Base-by-base conservation (phyloP, 2,797 vertebrate genomes). In the Arrhamphus sclerolepis region DNA sequence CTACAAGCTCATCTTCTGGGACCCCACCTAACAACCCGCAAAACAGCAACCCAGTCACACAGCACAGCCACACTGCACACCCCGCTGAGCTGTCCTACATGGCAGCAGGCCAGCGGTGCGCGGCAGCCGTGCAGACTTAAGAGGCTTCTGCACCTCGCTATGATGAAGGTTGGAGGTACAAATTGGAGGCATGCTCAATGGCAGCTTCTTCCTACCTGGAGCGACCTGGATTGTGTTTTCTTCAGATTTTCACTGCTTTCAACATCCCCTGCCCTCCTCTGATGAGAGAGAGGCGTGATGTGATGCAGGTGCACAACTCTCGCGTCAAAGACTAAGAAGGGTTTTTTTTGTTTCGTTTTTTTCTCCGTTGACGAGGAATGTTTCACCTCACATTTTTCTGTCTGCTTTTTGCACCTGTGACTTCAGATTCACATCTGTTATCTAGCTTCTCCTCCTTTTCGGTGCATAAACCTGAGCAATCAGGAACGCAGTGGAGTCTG, bases 181-280 rank as follows among this genome's bases (percentile, higher is more conserved):
- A 82, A 81, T 66, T 78, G 60, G 43, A 63, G 62, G 65, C 72
- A 74, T 67, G 66, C 64, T 65, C 63, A 47, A 46, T 60, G 62
- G 62, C 42, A 2, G 65, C 69, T 66, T 68, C 62, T 71, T 87
- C 77, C 70, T 79, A 69, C 62, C 75, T 40, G 62, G 49, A 64
- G 65, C 47, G 20, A 51, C 62, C 78, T 11, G 47, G 46, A 71
- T 77, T 66, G 53, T 73, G 58, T 77, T 74, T 77, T 56, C 55
- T 62, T 82, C 77, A 85, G 78, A 85, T 81, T 74, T 81, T 56
- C 61, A 21, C 54, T 1, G 54, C 77, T 75, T 69, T 78, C 29
- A 64, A 63, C 72, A 38, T 53, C 60, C 40, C 26, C 48, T 38
- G 51, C 42, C 60, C 26, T n/a, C 34, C 26, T 52, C 66, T 50